Percentiles rank a stretch among this genome's conserved stretches.
Conservation (phyloP, 2,888 invertebrate genomes). For the Gari tellinella region DNA sequence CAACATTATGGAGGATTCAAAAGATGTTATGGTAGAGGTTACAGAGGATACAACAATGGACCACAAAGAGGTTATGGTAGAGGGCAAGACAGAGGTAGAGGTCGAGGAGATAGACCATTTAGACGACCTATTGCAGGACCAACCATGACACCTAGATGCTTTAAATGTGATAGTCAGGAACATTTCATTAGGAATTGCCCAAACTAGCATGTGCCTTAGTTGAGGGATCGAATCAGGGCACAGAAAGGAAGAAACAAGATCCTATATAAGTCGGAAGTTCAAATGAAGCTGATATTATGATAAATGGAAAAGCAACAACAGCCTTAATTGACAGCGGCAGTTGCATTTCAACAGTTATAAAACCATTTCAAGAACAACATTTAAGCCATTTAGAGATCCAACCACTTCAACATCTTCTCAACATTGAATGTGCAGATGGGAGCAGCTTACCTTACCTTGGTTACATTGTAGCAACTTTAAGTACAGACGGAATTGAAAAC, state of each 20-base stretch:
- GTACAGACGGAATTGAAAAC: no score
- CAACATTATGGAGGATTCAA: background rate
- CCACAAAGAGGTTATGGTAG: no score
- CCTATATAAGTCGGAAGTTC: constrained; percentile 27
- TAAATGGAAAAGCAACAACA: constrained; percentile 3
- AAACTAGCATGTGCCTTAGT: background rate
- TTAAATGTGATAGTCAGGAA: constrained; percentile 5
- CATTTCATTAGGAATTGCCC: constrained; percentile 16
- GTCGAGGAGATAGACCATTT: background rate
- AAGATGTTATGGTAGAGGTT: background rate
- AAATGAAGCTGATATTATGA: constrained; percentile 12
- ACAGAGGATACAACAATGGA: background rate
- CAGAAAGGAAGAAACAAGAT: background rate
- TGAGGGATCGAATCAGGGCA: constrained; percentile 6
- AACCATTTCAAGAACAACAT: no score
- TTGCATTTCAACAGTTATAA: no score
- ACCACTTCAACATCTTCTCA: no score
- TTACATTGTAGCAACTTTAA: constrained; percentile 15
- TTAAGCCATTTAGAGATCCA: no score
- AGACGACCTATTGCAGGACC: background rate
- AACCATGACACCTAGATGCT: constrained; percentile 9
- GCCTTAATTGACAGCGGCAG: constrained; percentile 30
- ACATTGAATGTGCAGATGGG: no score
- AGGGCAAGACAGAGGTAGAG: background rate
- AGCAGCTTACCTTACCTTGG: constrained; percentile 27